Evolutionary conservation across 1,140 invertebrate genomes (phyloP).

Genomic region (Drosophila kikkawai): DNA sequence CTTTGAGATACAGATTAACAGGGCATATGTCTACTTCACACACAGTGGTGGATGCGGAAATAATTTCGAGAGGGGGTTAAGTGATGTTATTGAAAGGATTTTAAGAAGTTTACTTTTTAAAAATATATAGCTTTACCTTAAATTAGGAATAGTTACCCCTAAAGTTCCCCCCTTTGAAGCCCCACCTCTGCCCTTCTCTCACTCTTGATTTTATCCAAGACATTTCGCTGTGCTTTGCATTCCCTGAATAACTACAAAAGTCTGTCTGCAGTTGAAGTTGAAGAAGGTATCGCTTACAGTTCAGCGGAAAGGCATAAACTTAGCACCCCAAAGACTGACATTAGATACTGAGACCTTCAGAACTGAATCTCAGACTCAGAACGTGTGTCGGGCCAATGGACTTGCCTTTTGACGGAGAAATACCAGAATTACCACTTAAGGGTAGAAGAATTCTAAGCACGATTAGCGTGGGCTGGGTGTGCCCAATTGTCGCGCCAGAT

Average conservation of each 20-base stretch:
- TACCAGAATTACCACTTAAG: constrained; percentile 6
- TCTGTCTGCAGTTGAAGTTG: not conserved
- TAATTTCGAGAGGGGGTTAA: not conserved
- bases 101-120: not conserved
- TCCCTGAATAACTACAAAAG: constrained; percentile 43
- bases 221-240: constrained; percentile 57
- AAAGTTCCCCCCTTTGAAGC: not conserved
- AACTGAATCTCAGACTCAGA: constrained; percentile 7
- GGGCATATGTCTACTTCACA: constrained; percentile 9
- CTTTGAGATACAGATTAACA: constrained; percentile 67
- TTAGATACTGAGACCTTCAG: constrained; percentile 62
- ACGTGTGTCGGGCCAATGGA: constrained; percentile 63
- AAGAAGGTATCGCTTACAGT: constrained; percentile 57
- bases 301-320: constrained; percentile 51
- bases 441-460: constrained; percentile 9
- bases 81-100: not conserved
- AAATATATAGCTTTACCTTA: too few relatives aligned
- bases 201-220: not conserved
- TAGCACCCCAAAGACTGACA: constrained; percentile 45
- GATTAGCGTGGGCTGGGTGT: constrained; percentile 72
- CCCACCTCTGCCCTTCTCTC: not conserved
- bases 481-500: constrained; percentile 67
- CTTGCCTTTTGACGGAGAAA: constrained; percentile 20
- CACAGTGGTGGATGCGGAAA: not conserved
- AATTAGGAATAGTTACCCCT: too few relatives aligned